Percentiles rank a stretch among this genome's conserved stretches.
Conservation (phyloP, 2,888 invertebrate genomes). For the Tetragonisca angustula region DNA sequence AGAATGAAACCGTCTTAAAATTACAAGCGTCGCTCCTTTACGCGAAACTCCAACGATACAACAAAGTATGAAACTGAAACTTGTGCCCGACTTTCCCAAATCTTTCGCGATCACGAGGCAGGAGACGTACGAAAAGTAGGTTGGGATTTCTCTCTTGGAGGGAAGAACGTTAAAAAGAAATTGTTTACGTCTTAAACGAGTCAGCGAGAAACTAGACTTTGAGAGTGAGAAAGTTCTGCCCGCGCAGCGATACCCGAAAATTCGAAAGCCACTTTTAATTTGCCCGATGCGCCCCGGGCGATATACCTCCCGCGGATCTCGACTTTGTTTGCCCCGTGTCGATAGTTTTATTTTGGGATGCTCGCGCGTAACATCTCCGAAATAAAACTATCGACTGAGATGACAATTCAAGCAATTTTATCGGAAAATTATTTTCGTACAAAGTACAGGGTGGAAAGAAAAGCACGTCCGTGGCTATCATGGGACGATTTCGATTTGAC, state of each 20-base stretch:
- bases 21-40: too few relatives aligned
- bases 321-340: conserved; percentile 30
- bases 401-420: too few relatives aligned
- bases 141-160: not conserved
- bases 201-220: conserved; percentile 15
- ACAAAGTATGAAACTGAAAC: too few relatives aligned
- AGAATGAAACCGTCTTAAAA: too few relatives aligned
- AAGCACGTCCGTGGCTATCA: too few relatives aligned
- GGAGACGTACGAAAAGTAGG: not conserved
- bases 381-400: not conserved
- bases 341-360: too few relatives aligned
- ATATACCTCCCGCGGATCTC: conserved; percentile 4
- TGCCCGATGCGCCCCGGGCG: conserved; percentile 3
- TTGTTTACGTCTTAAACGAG: conserved; percentile 21
- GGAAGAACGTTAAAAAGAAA: conserved; percentile 3
- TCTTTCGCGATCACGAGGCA: not conserved
- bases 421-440: too few relatives aligned
- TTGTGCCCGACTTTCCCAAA: not conserved
- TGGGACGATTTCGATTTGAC: too few relatives aligned
- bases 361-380: not conserved
- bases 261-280: conserved; percentile 26
- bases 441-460: too few relatives aligned
- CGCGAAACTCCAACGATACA: too few relatives aligned
- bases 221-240: not conserved
- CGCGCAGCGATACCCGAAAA: not conserved